Conservation (phyloP, 2,797 vertebrate genomes). For the Lagocephalus sceleratus region DNA sequence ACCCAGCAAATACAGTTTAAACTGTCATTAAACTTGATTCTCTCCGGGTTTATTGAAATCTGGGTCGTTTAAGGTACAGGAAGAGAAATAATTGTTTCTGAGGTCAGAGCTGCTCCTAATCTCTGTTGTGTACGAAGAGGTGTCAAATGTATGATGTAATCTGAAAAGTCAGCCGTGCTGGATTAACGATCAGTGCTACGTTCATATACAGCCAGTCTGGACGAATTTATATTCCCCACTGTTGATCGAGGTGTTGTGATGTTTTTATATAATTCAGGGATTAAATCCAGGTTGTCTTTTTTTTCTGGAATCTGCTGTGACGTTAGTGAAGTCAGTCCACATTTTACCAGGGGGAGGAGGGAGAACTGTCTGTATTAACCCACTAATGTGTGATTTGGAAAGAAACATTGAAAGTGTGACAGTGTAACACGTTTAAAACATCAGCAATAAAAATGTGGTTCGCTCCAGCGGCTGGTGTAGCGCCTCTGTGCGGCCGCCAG, state of each 20-base stretch:
- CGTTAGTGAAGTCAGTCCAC: background rate
- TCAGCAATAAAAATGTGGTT: conserved; percentile 40
- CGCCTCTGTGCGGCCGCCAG: background rate
- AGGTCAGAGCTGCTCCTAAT: background rate
- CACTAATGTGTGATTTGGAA: conserved; percentile 8
- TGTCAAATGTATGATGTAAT: no score
- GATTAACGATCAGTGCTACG: background rate
- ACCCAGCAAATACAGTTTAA: no score
- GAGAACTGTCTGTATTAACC: background rate
- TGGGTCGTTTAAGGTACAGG: background rate
- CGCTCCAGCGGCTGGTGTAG: background rate
- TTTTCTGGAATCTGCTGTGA: background rate
- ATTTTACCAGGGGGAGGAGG: background rate
- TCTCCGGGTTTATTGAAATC: background rate
- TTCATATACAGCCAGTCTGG: background rate
- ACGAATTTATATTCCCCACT: background rate
- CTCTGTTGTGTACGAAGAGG: background rate
- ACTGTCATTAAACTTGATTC: no score
- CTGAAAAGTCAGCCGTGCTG: background rate
- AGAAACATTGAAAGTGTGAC: background rate
- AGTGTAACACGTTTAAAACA: conserved; percentile 28
- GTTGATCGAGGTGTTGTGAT: background rate
- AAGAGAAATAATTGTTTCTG: background rate
- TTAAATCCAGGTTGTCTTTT: background rate
- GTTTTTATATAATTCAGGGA: background rate